Evolutionary conservation across 1,140 invertebrate species (phyloP).

Genomic region (Penaeus japonicus): DNA sequence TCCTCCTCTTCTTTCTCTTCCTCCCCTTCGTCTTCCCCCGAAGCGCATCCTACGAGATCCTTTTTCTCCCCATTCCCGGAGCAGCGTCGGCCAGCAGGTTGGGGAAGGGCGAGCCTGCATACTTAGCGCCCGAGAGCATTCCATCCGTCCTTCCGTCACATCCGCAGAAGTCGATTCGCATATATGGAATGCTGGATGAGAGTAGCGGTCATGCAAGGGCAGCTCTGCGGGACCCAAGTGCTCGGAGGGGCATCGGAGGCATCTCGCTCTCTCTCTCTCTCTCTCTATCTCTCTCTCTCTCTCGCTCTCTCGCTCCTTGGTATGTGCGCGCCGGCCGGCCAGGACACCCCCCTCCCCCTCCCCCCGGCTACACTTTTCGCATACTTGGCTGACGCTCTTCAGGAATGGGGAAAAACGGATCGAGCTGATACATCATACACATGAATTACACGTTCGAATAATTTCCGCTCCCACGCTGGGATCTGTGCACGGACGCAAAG

Average conservation of each 20-base stretch:
- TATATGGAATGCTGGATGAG: conserved; percentile 20
- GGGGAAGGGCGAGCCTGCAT: not conserved
- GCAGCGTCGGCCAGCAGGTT: not conserved
- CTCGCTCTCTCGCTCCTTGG: not conserved
- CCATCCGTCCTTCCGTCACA: not conserved
- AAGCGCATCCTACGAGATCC: too few species aligned
- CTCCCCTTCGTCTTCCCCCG: not conserved
- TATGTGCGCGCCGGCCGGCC: too few species aligned
- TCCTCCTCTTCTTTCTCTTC: not conserved
- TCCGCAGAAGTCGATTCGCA: conserved; percentile 2
- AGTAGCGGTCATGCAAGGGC: conserved; percentile 18
- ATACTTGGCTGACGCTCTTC: not conserved
- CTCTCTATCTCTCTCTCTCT: not conserved
- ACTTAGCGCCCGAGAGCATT: conserved; percentile 4
- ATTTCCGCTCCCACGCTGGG: not conserved
- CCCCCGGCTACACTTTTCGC: not conserved
- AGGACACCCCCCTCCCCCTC: too few species aligned
- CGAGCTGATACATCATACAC: not conserved
- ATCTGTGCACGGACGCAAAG: not conserved
- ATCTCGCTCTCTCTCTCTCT: not conserved
- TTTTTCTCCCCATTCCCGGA: conserved; percentile 6
- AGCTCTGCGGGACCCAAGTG: not conserved
- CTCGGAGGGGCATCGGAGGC: not conserved
- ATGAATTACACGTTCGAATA: not conserved
- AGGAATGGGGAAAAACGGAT: not conserved